Evolutionary conservation across 2,113 vertebrate genomes (phyloP).

Genomic region (Otus sunia): DNA sequence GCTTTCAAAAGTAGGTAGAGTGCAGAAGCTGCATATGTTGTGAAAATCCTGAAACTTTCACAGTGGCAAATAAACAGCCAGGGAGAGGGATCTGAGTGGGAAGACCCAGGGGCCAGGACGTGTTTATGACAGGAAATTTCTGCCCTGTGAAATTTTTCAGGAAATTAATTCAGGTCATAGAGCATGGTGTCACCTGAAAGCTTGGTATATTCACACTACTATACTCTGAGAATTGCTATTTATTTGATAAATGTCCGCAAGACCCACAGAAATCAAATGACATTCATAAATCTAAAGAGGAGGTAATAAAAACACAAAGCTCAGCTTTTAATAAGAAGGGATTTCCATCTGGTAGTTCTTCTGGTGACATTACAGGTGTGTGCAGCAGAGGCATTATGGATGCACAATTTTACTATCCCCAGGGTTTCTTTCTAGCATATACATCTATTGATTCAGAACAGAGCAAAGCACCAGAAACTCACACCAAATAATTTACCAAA

Average conservation of each 20-base stretch:
- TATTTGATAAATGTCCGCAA: constrained; percentile 30
- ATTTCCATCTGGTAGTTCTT: constrained; percentile 3
- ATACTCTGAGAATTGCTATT: not conserved
- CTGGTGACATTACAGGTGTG: not conserved
- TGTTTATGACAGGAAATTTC: not conserved
- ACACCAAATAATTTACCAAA: not conserved
- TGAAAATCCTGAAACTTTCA: not conserved
- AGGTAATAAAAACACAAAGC: not conserved
- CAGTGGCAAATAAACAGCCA: not conserved
- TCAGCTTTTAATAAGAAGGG: constrained; percentile 3
- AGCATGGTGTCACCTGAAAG: not conserved
- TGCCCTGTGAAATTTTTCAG: not conserved
- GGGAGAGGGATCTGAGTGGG: not conserved
- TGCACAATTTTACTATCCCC: not conserved
- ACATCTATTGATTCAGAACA: not conserved
- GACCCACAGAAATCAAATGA: not conserved
- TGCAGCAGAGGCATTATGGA: not conserved
- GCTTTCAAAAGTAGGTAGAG: not conserved
- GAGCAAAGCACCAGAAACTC: not conserved
- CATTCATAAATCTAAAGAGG: constrained; percentile 25
- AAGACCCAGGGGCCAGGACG: accelerated
- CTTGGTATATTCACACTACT: not conserved
- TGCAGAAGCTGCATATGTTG: not conserved
- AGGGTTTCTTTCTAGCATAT: not conserved
- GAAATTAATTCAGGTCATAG: constrained; percentile 1